phyloP scores from a whole-genome alignment of 2,113 vertebrate genomes.

The Apteryx owenii region DNA sequence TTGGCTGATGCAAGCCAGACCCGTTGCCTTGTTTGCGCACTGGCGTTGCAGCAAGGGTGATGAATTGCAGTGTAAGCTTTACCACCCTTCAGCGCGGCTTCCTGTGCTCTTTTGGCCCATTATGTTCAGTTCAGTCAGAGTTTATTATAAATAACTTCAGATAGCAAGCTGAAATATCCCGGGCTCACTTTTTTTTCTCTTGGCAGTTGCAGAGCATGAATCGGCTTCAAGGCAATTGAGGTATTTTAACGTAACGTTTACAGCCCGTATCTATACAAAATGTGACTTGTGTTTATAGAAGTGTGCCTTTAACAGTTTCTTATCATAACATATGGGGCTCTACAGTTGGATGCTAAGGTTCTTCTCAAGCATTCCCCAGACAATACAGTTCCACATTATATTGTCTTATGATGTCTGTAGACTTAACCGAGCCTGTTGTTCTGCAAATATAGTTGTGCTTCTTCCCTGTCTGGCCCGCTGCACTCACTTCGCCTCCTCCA shows the following conservation, averaged over 20 bases:
- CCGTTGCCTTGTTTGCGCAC: neutral
- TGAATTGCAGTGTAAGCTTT: constrained; percentile 11
- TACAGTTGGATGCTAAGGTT: neutral
- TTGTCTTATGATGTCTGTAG: neutral
- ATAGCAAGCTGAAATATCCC: neutral
- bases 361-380: neutral
- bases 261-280: neutral
- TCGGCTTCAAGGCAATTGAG: neutral
- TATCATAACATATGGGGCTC: constrained; percentile 5
- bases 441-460: neutral
- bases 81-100: constrained; percentile 3
- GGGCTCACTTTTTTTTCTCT: neutral
- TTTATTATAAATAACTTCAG: constrained; percentile 19
- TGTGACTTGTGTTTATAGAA: constrained; percentile 17
- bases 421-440: neutral
- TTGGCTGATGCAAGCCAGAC: constrained; percentile 36
- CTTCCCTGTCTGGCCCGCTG: neutral
- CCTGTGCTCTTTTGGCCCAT: neutral
- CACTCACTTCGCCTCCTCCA: fast-evolving
- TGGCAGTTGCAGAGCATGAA: neutral
- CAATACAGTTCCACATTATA: neutral
- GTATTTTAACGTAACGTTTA: neutral
- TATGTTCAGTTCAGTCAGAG: neutral
- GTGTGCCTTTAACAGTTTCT: neutral
- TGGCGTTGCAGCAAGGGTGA: neutral